Conservation (phyloP, 2,797 vertebrate genomes). For the Rhinichthys osculus region DNA sequence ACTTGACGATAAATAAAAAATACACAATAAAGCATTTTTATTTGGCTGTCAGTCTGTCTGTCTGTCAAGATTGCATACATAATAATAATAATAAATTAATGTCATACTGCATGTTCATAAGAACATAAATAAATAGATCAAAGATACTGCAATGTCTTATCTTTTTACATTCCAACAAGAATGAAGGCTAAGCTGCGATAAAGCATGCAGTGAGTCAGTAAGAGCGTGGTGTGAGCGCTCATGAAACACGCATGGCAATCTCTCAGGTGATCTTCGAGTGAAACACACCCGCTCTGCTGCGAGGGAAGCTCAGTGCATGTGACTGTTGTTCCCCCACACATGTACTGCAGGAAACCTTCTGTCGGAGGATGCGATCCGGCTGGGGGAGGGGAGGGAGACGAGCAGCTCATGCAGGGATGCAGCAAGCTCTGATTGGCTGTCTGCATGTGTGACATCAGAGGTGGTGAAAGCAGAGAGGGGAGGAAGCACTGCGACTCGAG, state of each 20-base stretch:
- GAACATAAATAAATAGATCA: background rate
- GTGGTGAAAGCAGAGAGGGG: conserved; percentile 67
- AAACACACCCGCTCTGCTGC: background rate
- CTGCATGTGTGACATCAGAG: conserved; percentile 60
- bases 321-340: background rate
- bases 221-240: background rate
- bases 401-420: conserved; percentile 73
- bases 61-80: background rate
- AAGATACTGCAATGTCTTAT: background rate
- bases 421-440: conserved; percentile 74
- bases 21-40: background rate
- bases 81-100: background rate
- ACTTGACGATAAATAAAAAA: background rate
- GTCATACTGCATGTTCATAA: background rate
- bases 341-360: background rate
- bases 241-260: background rate
- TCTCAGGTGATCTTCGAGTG: background rate
- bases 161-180: background rate
- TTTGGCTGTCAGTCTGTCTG: background rate
- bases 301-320: background rate
- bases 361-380: conserved; percentile 71
- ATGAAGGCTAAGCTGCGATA: too few species aligned
- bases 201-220: background rate
- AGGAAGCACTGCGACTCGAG: conserved; percentile 72
- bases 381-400: conserved; percentile 61